Evolutionary conservation across 2,888 invertebrate species (phyloP).

Genomic region (Liodrosophila aerea): DNA sequence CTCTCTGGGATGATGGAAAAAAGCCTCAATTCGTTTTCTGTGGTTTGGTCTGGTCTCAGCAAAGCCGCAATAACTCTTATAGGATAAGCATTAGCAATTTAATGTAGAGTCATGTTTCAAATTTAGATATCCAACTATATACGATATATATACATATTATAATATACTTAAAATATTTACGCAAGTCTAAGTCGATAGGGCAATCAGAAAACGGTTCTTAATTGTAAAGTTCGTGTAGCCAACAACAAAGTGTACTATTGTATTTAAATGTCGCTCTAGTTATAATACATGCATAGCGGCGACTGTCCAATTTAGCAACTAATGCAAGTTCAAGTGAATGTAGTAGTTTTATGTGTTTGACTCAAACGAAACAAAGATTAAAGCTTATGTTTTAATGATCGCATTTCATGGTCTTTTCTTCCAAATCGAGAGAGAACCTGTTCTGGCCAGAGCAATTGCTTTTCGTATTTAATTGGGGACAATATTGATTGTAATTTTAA

Average conservation of each 20-base stretch:
- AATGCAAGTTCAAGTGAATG: slow-evolving; percentile 30
- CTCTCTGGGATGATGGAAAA: too few species aligned
- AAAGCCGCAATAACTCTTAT: slow-evolving; percentile 37
- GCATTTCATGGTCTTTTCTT: too few species aligned
- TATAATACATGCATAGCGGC: slow-evolving; percentile 3
- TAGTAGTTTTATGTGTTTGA: slow-evolving; percentile 31
- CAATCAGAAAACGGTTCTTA: slow-evolving; percentile 38
- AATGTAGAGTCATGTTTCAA: slow-evolving; percentile 30
- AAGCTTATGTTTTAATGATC: not conserved
- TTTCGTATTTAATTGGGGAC: too few species aligned
- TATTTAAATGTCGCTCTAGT: slow-evolving; percentile 27
- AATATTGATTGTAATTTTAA: too few species aligned
- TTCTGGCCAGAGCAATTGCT: too few species aligned
- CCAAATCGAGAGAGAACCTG: too few species aligned
- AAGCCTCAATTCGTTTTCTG: slow-evolving; percentile 5
- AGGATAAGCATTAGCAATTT: slow-evolving; percentile 23
- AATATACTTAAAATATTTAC: slow-evolving; percentile 17
- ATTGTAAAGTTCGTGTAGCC: slow-evolving; percentile 28
- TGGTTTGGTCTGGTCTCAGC: slow-evolving; percentile 12
- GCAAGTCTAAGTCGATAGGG: slow-evolving; percentile 35
- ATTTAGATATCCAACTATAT: slow-evolving; percentile 30
- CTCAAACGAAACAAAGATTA: slow-evolving; percentile 27
- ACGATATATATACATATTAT: slow-evolving; percentile 2
- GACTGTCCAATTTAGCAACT: slow-evolving; percentile 33
- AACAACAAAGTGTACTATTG: slow-evolving; percentile 21